These are phyloP conservation scores for Abscondita cerata DNA, from an alignment of 2,888 invertebrate genomes.

Conservation along the genomic window DNA sequence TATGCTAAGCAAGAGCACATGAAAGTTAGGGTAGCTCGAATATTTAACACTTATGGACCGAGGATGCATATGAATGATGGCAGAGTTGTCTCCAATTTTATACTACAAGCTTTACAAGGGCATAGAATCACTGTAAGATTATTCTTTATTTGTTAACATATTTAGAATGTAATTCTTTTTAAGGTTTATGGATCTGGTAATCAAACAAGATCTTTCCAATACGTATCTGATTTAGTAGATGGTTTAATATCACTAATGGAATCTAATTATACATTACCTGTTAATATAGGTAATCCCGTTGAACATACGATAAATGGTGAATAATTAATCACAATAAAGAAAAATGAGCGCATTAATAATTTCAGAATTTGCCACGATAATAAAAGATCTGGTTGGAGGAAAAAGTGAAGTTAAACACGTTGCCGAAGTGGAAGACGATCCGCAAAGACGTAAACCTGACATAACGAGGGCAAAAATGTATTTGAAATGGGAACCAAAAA, in stretches of 20 bases:
- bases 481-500: slow-evolving; percentile 92
- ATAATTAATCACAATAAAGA: background rate
- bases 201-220: slow-evolving; percentile 97
- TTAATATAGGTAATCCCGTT: slow-evolving; percentile 97
- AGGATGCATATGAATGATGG: slow-evolving; percentile 99
- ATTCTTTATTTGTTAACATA: background rate
- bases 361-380: slow-evolving; percentile 85
- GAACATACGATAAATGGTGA: slow-evolving; percentile 93
- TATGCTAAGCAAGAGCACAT: slow-evolving; percentile 98
- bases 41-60: slow-evolving; percentile 99
- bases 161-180: slow-evolving; percentile 3
- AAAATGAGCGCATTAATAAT: slow-evolving; percentile 40
- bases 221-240: slow-evolving; percentile 95
- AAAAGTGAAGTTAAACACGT: slow-evolving; percentile 83
- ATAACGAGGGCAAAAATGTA: slow-evolving; percentile 86
- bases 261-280: slow-evolving; percentile 89
- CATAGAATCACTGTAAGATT: slow-evolving; percentile 85
- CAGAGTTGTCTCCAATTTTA: slow-evolving; percentile 97
- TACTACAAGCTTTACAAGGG: slow-evolving; percentile 94
- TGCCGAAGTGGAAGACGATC: slow-evolving; percentile 94
- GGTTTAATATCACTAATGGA: slow-evolving; percentile 93
- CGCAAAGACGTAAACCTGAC: slow-evolving; percentile 92
- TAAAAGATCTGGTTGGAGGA: slow-evolving; percentile 85
- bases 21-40: slow-evolving; percentile 93
- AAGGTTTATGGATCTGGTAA: slow-evolving; percentile 83